Base-by-base conservation (phyloP, 2,113 vertebrate species). In the Tyrannus savana region DNA sequence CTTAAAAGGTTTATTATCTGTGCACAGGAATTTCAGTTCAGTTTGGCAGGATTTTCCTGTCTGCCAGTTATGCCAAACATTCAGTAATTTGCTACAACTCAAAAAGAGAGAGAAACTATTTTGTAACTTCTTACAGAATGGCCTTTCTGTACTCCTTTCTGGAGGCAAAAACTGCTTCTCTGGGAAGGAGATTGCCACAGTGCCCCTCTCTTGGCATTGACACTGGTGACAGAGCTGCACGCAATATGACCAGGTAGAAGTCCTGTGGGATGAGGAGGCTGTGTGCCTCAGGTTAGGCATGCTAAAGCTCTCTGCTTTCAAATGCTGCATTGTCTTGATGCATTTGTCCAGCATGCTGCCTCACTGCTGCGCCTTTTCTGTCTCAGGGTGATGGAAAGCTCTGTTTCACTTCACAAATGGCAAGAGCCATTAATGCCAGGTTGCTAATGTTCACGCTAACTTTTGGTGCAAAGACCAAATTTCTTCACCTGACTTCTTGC, bases 221-320 rank as follows among this genome's bases (percentile, higher is more conserved):
- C 22, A 18, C 23, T 72, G 39, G n/a, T 37, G 59, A 11, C 47
- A 31, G 25, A n/a, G 30, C 27, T 52, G 41, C 10, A 8, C 9
- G 6, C 1, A 1, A 0, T 22, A 17, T 37, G 39, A 35, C 12
- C 24, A 19, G 14, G 25, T 42, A 14, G 14, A 46, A 56, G 31
- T 23, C 63, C 44, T 6, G 59, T 4, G 14, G 25, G 28, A 6
- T 2, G 18, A 1, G 6, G 28, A 49, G 59, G 18, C 33, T 63
- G 18, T 3, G 30, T 53, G 50, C 23, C 59, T 60, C 0, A 0
- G 15, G 39, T 27, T 39, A 73, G 53, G 46, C 46, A 17, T 41
- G 47, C 6, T 23, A 28, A 60, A 64, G 5, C 17, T 52, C 62
- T 59, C 56, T 73, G 25, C 44, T 84, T 77, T 77, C 76, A 62